Evolutionary conservation across 2,113 vertebrate genomes (phyloP).

Genomic region (Fregetta grallaria): DNA sequence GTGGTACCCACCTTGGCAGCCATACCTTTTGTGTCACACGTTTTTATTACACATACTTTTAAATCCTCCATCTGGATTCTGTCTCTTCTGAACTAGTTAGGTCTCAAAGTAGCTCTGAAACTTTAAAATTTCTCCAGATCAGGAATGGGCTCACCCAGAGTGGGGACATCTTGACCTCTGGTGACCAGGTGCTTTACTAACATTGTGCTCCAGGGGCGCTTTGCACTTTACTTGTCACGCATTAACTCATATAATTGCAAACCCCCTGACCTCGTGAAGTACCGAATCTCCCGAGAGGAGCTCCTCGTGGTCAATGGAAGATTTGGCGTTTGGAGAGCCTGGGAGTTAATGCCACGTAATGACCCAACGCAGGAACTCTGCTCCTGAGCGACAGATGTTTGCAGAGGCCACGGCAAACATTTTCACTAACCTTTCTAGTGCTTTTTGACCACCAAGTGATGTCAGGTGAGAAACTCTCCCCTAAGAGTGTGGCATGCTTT

Average conservation of each 20-base stretch:
- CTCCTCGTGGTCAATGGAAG: not conserved
- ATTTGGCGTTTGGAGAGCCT: not conserved
- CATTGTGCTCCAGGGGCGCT: not conserved
- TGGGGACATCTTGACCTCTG: not conserved
- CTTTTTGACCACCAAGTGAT: not conserved
- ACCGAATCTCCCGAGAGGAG: not conserved
- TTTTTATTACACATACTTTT: not conserved
- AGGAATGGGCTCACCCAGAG: not conserved
- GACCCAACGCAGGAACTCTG: not conserved
- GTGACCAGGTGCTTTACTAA: not conserved
- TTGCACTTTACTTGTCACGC: not conserved
- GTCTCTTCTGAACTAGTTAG: not conserved
- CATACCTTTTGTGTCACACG: not conserved
- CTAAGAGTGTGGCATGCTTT: not conserved
- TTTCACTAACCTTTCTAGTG: not conserved
- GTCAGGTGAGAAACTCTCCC: not conserved
- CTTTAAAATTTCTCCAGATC: not conserved
- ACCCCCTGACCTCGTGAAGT: not conserved
- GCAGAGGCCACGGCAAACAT: not conserved
- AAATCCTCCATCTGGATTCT: not conserved
- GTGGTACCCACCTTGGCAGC: too few species aligned
- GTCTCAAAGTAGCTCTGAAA: not conserved
- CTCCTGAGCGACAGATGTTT: not conserved
- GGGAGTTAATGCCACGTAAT: accelerated
- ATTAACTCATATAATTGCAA: not conserved